Evolutionary conservation across 1,140 invertebrate species (phyloP), one percentile per base, ranked within the genome.

Genomic region (Acromyrmex echinatior): DNA sequence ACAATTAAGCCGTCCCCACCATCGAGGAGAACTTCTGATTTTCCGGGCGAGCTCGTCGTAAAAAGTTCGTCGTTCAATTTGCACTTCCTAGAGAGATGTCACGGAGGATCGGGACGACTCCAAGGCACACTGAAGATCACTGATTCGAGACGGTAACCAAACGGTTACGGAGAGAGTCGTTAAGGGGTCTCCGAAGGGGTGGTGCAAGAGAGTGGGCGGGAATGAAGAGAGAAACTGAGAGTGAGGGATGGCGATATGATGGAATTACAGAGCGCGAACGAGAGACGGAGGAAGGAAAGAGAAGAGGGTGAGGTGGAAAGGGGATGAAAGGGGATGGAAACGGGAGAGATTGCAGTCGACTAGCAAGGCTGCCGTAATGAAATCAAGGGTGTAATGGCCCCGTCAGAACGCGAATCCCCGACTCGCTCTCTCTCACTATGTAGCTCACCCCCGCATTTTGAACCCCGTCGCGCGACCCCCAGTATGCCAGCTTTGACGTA

Each of bases 301-400:
- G 79, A 84, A 35, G 77, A 66, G 62, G 10, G 71, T 45, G 73
- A 70, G 68, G 45, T 68, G 76, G 39, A 3, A 49, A 49, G 21
- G 39, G n/a, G 66, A 51, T 16, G 6, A 21, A 39, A 21, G n/a
- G 86, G 87, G 85, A 56, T 62, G 84, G 74, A 73, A 71, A 82
- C 87, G 86, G 88, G 92, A 85, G 91, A 92, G 90, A 92, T 92
- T 93, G 91, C 92, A 92, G 91, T 90, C 92, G 92, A 93, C 91
- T 91, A 91, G 92, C 87, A 92, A 92, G 92, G 92, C 90, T 90
- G 91, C 87, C 81, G 91, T 94, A 94, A 94, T 94, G 92, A 94
- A 94, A 94, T 94, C 93, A 94, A 92, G 92, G 93, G 93, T 94
- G 93, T 94, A 94, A 94, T 94, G 93, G 93, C 90, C 92, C 92